Evolutionary conservation across 2,113 vertebrate genomes (phyloP).

Genomic region (Aegotheles bennettii): DNA sequence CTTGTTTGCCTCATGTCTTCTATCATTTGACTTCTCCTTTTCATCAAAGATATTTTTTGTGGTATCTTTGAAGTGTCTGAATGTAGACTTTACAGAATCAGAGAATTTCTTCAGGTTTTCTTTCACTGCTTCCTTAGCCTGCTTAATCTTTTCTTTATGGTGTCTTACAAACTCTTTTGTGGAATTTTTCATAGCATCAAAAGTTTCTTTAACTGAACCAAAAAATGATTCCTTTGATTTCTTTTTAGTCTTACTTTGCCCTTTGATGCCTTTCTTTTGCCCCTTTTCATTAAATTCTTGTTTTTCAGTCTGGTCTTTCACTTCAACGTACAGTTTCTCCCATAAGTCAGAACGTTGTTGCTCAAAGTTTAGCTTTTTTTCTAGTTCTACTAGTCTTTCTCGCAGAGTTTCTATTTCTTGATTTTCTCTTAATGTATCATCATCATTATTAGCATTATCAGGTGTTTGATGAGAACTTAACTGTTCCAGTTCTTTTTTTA

Average conservation of each 20-base stretch:
- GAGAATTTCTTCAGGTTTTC: conserved; percentile 95
- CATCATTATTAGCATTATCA: not conserved
- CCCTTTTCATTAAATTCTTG: conserved; percentile 40
- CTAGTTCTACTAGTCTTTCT: conserved; percentile 80
- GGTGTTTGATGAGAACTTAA: conserved; percentile 58
- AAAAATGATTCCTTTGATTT: conserved; percentile 82
- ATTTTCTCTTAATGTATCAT: conserved; percentile 12
- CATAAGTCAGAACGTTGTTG: conserved; percentile 96
- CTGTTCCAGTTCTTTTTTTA: conserved; percentile 78
- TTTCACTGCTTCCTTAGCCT: conserved; percentile 95
- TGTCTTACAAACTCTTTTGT: conserved; percentile 96
- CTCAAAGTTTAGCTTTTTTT: conserved; percentile 89
- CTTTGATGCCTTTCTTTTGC: conserved; percentile 71
- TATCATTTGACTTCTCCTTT: conserved; percentile 67
- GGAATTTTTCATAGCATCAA: conserved; percentile 96
- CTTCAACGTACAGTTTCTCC: conserved; percentile 93
- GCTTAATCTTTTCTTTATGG: conserved; percentile 97
- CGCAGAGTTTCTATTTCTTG: conserved; percentile 75
- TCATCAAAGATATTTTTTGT: conserved; percentile 86
- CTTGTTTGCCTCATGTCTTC: conserved; percentile 63
- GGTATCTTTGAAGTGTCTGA: conserved; percentile 90
- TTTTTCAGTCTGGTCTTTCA: conserved; percentile 79
- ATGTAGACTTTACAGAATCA: conserved; percentile 93
- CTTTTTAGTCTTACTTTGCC: conserved; percentile 71
- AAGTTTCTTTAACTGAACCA: conserved; percentile 90